These are phyloP conservation scores for Nymphalis urticae DNA, from an alignment of 2,888 invertebrate genomes.

Conservation along the genomic window DNA sequence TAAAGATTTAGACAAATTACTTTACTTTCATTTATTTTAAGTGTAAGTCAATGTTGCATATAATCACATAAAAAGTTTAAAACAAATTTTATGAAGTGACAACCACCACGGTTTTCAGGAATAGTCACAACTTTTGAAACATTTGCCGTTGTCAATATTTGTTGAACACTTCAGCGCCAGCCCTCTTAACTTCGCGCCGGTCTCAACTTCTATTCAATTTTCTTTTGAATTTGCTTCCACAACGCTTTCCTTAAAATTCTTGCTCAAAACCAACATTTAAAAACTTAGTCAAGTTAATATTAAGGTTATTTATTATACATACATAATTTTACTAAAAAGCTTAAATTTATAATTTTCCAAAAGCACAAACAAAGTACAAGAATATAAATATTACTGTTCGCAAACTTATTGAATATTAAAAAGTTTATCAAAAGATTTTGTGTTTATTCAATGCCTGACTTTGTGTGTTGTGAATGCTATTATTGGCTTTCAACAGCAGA, in stretches of 20 bases:
- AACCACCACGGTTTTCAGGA: slow-evolving; percentile 5
- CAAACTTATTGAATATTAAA: not conserved
- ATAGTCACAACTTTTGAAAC: slow-evolving; percentile 26
- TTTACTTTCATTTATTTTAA: slow-evolving; percentile 19
- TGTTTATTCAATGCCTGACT: not conserved
- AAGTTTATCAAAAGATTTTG: not conserved
- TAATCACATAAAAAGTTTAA: not conserved
- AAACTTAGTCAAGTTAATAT: not conserved
- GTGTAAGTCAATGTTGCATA: not conserved
- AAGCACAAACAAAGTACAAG: not conserved
- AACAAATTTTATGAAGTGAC: slow-evolving; percentile 1
- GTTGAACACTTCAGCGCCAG: slow-evolving; percentile 54
- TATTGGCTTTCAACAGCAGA: too few relatives aligned
- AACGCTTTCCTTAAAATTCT: slow-evolving; percentile 3
- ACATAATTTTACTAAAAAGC: not conserved
- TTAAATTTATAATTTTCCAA: not conserved
- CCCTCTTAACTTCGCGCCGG: slow-evolving; percentile 48
- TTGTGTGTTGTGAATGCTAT: too few relatives aligned
- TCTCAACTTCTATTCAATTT: slow-evolving; percentile 60
- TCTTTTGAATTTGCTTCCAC: slow-evolving; percentile 35
- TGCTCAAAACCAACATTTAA: not conserved
- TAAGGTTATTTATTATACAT: not conserved
- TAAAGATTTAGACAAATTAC: slow-evolving; percentile 28
- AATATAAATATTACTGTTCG: not conserved
- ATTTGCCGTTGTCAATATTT: slow-evolving; percentile 59